Evolutionary conservation across 2,113 vertebrate genomes (phyloP), one percentile per base, ranked within the genome.

Genomic region (Conger conger): DNA sequence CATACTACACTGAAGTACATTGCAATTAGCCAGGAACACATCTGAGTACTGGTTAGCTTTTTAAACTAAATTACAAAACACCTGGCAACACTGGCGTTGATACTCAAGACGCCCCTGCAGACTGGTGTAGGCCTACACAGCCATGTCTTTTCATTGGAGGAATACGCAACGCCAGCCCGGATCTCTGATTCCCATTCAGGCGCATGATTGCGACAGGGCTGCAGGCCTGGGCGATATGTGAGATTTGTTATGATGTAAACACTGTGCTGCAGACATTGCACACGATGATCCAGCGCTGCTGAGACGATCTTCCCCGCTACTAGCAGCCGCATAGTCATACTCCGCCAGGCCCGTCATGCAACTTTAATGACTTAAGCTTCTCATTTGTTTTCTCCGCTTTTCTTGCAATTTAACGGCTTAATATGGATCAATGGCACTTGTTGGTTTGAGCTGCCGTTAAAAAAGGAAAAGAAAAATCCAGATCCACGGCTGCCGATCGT

Each of bases 311-410:
- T 84, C 35, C 53, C 45, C n/a, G 50, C 23, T 9, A 23, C 30
- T 84, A 60, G 20, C 38, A 76, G 42, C 57, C 16, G 53, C 60
- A 54, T 42, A 80, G 13, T 68, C 54, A 45, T 36, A 40, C 38
- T 82, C 82, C 8, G 77, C 53, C 57, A 8, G 27, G 18, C 3
- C 76, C 35, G 1, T 79, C 83, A 79, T 82, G 81, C 81, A 95
- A 95, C 94, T 96, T 95, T 96, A 95, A 95, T 94, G 87, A 94
- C 93, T 94, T 92, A 94, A 94, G 92, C 92, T 92, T 93, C 90
- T 92, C 78, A 63, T 60, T 80, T 63, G n/a, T 79, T 68, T 54
- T 18, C 33, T 82, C 36, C 45, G 27, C 80, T 63, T 54, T 42
- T 35, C 37, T 86, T 84, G 91, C 92, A 92, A 92, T 91, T 87